These are phyloP conservation scores for Merodon equestris DNA, from an alignment of 2,888 invertebrate genomes.

Conservation along the genomic window DNA sequence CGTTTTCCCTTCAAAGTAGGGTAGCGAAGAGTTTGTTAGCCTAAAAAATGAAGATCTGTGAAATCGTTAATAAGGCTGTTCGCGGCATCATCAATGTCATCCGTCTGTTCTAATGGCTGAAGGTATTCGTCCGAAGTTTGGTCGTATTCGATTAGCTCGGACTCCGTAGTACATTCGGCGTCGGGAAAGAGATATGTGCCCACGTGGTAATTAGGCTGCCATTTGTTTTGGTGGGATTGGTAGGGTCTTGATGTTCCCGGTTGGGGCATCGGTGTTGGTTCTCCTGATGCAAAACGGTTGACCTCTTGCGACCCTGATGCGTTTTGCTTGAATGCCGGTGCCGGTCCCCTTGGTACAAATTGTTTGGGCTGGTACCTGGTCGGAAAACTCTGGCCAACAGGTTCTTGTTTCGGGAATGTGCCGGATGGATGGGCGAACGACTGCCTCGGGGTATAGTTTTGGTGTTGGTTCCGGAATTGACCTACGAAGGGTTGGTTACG, in stretches of 20 bases:
- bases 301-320: background rate
- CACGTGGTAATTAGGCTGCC: conserved; percentile 9
- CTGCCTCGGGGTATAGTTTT: too few relatives aligned
- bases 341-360: background rate
- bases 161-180: background rate
- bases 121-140: conserved; percentile 3
- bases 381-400: conserved; percentile 14
- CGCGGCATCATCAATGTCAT: background rate
- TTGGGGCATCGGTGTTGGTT: background rate
- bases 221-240: too few relatives aligned
- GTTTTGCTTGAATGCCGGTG: conserved; percentile 2
- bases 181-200: background rate
- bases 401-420: conserved; percentile 6
- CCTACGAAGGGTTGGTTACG: conserved; percentile 1
- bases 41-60: too few relatives aligned
- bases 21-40: too few relatives aligned
- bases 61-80: background rate
- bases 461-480: conserved; percentile 13
- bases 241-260: too few relatives aligned
- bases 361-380: conserved; percentile 4
- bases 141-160: background rate
- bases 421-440: too few relatives aligned
- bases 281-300: conserved; percentile 9
- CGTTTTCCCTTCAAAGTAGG: too few relatives aligned
- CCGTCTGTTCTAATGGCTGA: background rate